Evolutionary conservation across 2,888 invertebrate species (phyloP).

Genomic region (Tetramorium bicarinatum): DNA sequence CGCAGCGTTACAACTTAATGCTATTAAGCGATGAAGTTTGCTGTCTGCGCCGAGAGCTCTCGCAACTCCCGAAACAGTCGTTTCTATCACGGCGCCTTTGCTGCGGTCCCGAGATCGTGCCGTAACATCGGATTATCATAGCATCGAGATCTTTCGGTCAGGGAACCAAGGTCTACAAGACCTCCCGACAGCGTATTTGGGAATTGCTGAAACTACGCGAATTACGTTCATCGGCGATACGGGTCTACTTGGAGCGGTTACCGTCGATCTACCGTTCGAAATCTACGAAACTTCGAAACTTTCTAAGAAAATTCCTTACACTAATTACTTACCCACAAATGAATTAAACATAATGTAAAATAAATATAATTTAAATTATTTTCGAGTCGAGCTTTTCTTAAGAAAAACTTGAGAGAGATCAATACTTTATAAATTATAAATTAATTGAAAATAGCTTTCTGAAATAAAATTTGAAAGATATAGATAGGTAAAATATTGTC

Average conservation of each 20-base stretch:
- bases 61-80: slow-evolving; percentile 48
- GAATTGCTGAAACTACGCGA: slow-evolving; percentile 27
- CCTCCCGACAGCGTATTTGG: slow-evolving; percentile 30
- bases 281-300: slow-evolving; percentile 20
- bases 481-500: neutral
- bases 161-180: slow-evolving; percentile 4
- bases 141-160: slow-evolving; percentile 45
- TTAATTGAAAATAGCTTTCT: neutral
- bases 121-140: slow-evolving; percentile 57
- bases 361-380: neutral
- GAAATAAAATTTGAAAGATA: neutral
- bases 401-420: neutral
- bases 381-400: neutral
- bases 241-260: slow-evolving; percentile 5
- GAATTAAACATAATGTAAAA: neutral
- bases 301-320: slow-evolving; percentile 11
- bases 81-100: slow-evolving; percentile 44
- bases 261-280: slow-evolving; percentile 1
- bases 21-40: slow-evolving; percentile 60
- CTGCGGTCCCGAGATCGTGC: slow-evolving; percentile 23
- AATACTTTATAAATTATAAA: neutral
- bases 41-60: slow-evolving; percentile 29
- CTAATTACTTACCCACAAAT: neutral
- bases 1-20: slow-evolving; percentile 60
- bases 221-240: slow-evolving; percentile 5